Conservation (phyloP, 2,797 vertebrate species). For the Melanogrammus aeglefinus region DNA sequence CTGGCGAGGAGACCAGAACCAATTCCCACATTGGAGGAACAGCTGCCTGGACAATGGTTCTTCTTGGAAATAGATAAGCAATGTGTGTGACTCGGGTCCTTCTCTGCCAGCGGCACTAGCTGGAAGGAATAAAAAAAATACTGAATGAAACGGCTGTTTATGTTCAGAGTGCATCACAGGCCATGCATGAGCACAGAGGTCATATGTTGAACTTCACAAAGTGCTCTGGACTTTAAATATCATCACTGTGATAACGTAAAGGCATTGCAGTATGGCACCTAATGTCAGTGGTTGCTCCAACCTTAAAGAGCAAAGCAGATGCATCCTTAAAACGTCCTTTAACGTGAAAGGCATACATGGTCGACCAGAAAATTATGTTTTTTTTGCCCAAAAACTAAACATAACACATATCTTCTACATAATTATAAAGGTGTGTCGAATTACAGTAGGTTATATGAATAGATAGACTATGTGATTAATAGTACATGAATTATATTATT, state of each 20-base stretch:
- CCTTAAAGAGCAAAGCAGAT: neutral
- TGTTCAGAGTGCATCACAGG: neutral
- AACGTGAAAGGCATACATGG: neutral
- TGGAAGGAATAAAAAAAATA: constrained; percentile 23
- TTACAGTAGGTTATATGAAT: too few species aligned
- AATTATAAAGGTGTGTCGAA: too few species aligned
- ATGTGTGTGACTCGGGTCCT: constrained; percentile 11
- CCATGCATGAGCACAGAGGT: neutral
- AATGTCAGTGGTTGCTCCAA: neutral
- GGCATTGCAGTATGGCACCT: neutral
- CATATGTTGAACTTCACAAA: neutral
- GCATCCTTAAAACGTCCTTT: neutral
- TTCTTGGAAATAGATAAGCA: constrained; percentile 28
- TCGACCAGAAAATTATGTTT: neutral
- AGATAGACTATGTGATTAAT: neutral
- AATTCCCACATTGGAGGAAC: constrained; percentile 66
- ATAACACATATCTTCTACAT: neutral
- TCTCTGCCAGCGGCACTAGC: constrained; percentile 39
- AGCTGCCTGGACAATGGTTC: constrained; percentile 53
- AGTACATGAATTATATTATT: neutral
- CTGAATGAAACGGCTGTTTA: constrained; percentile 1
- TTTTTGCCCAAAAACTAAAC: neutral
- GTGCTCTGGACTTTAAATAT: neutral
- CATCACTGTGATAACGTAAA: neutral
- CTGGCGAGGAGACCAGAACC: constrained; percentile 67